Percentiles rank a stretch among this genome's conserved stretches.
Conservation (phyloP, 1,140 invertebrate genomes). For the Leptoteleia sp. region DNA sequence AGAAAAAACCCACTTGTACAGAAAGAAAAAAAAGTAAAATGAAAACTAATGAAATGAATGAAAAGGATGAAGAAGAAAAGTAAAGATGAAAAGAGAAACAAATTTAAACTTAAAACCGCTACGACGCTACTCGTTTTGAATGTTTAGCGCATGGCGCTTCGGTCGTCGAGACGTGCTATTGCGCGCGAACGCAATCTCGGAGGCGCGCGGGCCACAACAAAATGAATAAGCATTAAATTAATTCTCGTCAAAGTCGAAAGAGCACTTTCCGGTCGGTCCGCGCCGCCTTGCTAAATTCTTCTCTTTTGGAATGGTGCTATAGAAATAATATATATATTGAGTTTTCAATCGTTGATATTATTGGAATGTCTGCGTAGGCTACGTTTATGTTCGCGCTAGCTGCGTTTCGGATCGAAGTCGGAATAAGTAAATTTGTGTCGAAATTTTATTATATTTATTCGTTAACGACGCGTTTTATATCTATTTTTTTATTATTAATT, state of each 20-base stretch:
- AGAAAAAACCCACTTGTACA: conserved; percentile 78
- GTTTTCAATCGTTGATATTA: no score
- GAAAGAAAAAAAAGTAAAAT: conserved; percentile 68
- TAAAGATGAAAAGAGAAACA: no score
- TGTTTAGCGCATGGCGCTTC: conserved; percentile 59
- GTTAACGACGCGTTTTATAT: no score
- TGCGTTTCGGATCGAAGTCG: no score
- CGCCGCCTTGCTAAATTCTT: conserved; percentile 44
- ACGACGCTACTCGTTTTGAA: no score
- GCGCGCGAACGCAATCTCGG: conserved; percentile 53
- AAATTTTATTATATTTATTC: no score
- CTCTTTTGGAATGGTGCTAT: conserved; percentile 64
- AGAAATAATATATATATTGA: conserved; percentile 41
- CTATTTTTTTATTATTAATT: no score
- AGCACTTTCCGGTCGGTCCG: conserved; percentile 48
- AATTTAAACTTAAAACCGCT: no score
- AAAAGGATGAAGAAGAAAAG: conserved; percentile 57
- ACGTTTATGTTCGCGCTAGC: no score
- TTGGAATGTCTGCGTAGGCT: no score
- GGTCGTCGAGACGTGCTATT: conserved; percentile 51
- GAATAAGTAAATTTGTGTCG: no score
- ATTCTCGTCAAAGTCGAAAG: conserved; percentile 27
- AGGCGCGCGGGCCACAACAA: conserved; percentile 46
- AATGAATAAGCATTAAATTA: conserved; percentile 4
- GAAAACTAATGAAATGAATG: conserved; percentile 35